Evolutionary conservation across 2,888 invertebrate species (phyloP), one percentile per base, ranked within the genome.

Genomic region (Ephialtes manifestator): DNA sequence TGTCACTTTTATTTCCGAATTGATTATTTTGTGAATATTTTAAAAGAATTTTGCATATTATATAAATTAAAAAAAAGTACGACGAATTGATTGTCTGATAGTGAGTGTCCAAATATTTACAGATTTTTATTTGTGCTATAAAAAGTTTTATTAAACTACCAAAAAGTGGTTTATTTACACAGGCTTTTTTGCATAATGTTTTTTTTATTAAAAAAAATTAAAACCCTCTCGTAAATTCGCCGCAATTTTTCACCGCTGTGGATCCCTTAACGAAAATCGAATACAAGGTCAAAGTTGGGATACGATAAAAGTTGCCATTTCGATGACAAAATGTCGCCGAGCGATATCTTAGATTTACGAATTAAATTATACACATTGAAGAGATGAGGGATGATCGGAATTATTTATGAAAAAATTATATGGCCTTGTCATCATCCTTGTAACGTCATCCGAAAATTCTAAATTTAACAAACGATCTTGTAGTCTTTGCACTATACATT

Each of bases 401-500:
- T 58, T 28, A 58, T 31, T 63, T 10, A 18, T 18, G 1, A 39
- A 20, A 24, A 65, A 28, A 63, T 39, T 2, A 63, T 63, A 63
- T 63, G 68, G 58, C 79, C 81, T 80, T 79, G 86, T 87, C 88
- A 8, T 86, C 68, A 67, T 72, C 63, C 55, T 18, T 20, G 39
- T 65, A 65, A 39, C 39, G 18, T 43, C 18, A 10, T 65, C 15
- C 80, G 88, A 86, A 81, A 89, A 89, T 90, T 91, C 87, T 86
- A 91, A 91, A 89, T 90, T 89, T 89, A 90, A 91, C 88, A 89
- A 90, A 87, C 87, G 90, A 87, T 89, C 90, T 88, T 58, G 53
- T 35, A 63, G 15, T 1, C 13, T 35, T 13, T n/a, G n/a, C 5
- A 24, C 1, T n/a, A 15, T 39, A 67, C 1, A n/a, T n/a, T n/a